phyloP scores from a whole-genome alignment of 2,113 vertebrate species.

The Abramis brama region DNA sequence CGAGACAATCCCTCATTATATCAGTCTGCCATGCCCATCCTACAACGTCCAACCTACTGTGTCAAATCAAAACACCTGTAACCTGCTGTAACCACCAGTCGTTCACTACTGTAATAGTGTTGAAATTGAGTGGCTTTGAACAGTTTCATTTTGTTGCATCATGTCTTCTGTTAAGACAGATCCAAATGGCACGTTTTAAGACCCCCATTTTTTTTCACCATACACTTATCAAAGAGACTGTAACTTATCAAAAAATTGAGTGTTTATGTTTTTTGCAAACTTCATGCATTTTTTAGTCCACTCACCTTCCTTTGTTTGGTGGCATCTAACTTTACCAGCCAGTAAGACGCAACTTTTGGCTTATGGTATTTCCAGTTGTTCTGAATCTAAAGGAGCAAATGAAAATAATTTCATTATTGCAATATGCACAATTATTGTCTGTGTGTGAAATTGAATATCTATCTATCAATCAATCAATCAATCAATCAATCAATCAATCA shows the following conservation, averaged over 20 bases:
- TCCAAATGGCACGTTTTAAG: constrained; percentile 13
- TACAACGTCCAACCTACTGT: not conserved
- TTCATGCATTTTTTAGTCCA: constrained; percentile 3
- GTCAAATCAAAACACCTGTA: constrained; percentile 32
- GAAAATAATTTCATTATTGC: not conserved
- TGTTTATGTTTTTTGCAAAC: not conserved
- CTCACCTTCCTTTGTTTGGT: constrained; percentile 93
- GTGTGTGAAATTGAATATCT: not conserved
- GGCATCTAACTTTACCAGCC: constrained; percentile 95
- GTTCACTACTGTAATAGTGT: constrained; percentile 24
- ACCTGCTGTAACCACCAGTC: constrained; percentile 21
- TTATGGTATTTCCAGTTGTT: constrained; percentile 98
- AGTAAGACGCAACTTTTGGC: constrained; percentile 95
- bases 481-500: too few species aligned
- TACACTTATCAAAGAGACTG: not conserved
- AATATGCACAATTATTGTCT: not conserved
- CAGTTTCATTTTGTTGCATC: constrained; percentile 40
- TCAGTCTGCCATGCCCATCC: constrained; percentile 39
- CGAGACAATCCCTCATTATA: constrained; percentile 46
- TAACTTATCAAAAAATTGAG: not conserved
- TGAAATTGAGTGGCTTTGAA: constrained; percentile 15
- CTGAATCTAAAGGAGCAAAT: constrained; percentile 80
- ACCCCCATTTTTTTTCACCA: not conserved
- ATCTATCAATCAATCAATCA: too few species aligned
- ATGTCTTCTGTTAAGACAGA: constrained; percentile 4